Conservation (phyloP, 2,888 invertebrate genomes). For the Chaetogeoica ovagalla region DNA sequence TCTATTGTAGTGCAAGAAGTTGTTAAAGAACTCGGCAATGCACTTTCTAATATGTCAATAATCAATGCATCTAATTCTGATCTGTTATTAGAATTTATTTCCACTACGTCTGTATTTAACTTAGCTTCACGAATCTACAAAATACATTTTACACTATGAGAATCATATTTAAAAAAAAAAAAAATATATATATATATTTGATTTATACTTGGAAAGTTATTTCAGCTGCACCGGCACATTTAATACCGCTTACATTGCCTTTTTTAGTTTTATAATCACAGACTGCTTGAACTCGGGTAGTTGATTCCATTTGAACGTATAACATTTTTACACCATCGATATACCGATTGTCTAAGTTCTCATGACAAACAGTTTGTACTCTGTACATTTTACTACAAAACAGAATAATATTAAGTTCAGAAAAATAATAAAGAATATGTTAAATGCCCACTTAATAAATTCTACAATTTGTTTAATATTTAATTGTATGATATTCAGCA, state of each 20-base stretch:
- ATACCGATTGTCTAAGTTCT: constrained; percentile 36
- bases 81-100: constrained; percentile 46
- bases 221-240: constrained; percentile 48
- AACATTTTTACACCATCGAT: constrained; percentile 43
- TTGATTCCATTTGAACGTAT: constrained; percentile 38
- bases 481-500: constrained; percentile 33
- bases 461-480: constrained; percentile 47
- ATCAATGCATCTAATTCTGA: constrained; percentile 37
- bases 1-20: constrained; percentile 21
- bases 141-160: background rate
- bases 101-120: constrained; percentile 31
- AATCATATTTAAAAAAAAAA: background rate
- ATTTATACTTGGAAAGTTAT: constrained; percentile 42
- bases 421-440: background rate
- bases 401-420: background rate
- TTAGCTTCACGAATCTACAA: constrained; percentile 45
- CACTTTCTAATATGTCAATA: constrained; percentile 21
- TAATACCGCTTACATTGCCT: constrained; percentile 7
- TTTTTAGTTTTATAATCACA: constrained; percentile 44
- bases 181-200: background rate
- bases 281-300: constrained; percentile 39
- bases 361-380: constrained; percentile 28
- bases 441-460: constrained; percentile 31
- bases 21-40: constrained; percentile 36
- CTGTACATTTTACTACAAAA: constrained; percentile 24